Evolutionary conservation across 2,797 vertebrate genomes (phyloP).

Genomic region (Gobio occitaniae): DNA sequence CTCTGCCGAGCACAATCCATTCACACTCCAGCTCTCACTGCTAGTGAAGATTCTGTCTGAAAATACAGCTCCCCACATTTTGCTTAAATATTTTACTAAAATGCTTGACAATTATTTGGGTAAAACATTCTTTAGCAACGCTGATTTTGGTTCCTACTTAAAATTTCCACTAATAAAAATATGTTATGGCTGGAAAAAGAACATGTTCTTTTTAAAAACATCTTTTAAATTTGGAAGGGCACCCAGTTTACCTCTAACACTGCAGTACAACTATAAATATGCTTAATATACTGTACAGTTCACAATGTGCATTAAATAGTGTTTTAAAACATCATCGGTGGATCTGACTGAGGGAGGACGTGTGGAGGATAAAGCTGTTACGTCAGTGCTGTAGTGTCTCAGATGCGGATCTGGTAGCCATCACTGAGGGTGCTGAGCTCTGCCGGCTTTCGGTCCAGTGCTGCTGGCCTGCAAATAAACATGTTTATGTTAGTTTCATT

Average conservation of each 20-base stretch:
- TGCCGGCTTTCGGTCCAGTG: slow-evolving; percentile 85
- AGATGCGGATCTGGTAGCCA: slow-evolving; percentile 96
- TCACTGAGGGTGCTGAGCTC: slow-evolving; percentile 90
- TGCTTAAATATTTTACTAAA: background rate
- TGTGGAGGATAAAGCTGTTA: slow-evolving; percentile 14
- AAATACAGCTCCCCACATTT: slow-evolving; percentile 6
- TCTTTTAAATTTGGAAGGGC: background rate
- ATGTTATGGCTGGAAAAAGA: background rate
- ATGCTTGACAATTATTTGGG: background rate
- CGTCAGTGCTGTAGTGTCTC: slow-evolving; percentile 60
- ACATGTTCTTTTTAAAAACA: background rate
- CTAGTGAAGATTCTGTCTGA: slow-evolving; percentile 4
- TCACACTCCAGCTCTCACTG: background rate
- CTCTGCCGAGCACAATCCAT: slow-evolving; percentile 25
- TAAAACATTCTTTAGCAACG: background rate
- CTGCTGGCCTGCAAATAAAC: slow-evolving; percentile 81
- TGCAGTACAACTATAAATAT: slow-evolving; percentile 7
- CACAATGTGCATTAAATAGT: slow-evolving; percentile 65
- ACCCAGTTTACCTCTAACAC: background rate
- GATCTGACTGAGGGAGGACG: slow-evolving; percentile 26
- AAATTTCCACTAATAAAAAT: background rate
- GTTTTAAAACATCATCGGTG: slow-evolving; percentile 63
- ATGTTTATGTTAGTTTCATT: slow-evolving; percentile 12
- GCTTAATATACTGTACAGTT: slow-evolving; percentile 37
- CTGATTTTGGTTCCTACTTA: slow-evolving; percentile 11